phyloP scores from a whole-genome alignment of 1,140 invertebrate genomes.

The Drosophila ananassae region DNA sequence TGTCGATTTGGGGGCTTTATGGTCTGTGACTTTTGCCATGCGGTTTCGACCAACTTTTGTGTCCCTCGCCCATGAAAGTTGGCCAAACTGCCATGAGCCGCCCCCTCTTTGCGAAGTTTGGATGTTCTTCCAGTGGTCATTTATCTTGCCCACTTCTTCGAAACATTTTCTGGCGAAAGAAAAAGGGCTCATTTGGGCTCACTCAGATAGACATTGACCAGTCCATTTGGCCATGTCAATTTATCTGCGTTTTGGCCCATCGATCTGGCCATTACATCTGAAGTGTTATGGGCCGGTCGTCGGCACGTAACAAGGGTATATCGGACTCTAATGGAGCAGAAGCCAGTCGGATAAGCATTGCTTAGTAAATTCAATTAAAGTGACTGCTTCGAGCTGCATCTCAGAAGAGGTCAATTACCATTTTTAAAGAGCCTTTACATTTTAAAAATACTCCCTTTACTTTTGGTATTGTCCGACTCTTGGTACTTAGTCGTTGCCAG shows the following conservation, averaged over 20 bases:
- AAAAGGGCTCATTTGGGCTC: constrained; percentile 49
- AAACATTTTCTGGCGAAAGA: constrained; percentile 1
- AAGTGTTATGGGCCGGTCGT: constrained; percentile 42
- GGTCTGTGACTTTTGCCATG: constrained; percentile 22
- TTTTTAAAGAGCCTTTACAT: constrained; percentile 7
- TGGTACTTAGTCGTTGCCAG: neutral
- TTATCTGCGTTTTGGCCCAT: constrained; percentile 48
- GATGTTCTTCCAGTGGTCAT: constrained; percentile 28
- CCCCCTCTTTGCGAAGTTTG: neutral
- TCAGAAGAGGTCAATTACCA: constrained; percentile 21
- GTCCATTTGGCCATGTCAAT: constrained; percentile 57
- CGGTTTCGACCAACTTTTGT: constrained; percentile 33
- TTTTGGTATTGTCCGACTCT: neutral
- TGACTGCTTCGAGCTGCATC: neutral
- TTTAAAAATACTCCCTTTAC: constrained; percentile 7
- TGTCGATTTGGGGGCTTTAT: constrained; percentile 34
- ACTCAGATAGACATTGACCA: constrained; percentile 49
- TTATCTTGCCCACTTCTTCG: constrained; percentile 43
- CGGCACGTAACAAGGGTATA: constrained; percentile 36
- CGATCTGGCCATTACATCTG: constrained; percentile 48
- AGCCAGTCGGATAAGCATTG: constrained; percentile 12
- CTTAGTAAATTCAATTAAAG: constrained; percentile 36
- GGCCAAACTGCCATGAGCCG: constrained; percentile 4
- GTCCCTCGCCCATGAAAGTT: constrained; percentile 36
- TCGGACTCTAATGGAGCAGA: constrained; percentile 31